Conservation (phyloP, 2,113 vertebrate species). For the Varanus komodoensis region DNA sequence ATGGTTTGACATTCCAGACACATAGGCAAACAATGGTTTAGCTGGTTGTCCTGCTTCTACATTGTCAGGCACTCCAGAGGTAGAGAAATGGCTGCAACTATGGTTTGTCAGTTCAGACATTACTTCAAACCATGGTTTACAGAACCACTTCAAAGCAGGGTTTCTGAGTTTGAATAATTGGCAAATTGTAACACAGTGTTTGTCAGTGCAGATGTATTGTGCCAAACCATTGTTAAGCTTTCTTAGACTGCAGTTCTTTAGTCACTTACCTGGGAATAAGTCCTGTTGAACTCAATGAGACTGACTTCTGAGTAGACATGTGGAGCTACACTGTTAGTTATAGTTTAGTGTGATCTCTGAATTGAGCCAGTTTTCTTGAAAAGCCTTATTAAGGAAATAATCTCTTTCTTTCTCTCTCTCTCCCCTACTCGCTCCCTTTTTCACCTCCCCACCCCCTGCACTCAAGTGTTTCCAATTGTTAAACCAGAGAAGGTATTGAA, state of each 20-base stretch:
- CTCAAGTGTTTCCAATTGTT: neutral
- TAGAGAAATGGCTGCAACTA: neutral
- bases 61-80: too few relatives aligned
- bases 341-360: neutral
- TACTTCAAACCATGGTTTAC: neutral
- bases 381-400: slow-evolving; percentile 25
- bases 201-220: neutral
- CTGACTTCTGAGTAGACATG: neutral
- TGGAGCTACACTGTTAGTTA: neutral
- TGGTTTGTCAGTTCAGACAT: neutral
- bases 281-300: neutral
- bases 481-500: slow-evolving; percentile 20
- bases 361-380: slow-evolving; percentile 33
- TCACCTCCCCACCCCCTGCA: neutral
- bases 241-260: neutral
- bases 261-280: neutral
- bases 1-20: neutral
- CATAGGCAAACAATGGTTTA: neutral
- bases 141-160: neutral
- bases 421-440: neutral
- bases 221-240: neutral
- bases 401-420: neutral
- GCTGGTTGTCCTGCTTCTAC: neutral
- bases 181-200: neutral
- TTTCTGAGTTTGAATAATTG: neutral